These are phyloP conservation scores for Conus canariensis DNA, from an alignment of 2,888 invertebrate genomes.

Conservation along the genomic window DNA sequence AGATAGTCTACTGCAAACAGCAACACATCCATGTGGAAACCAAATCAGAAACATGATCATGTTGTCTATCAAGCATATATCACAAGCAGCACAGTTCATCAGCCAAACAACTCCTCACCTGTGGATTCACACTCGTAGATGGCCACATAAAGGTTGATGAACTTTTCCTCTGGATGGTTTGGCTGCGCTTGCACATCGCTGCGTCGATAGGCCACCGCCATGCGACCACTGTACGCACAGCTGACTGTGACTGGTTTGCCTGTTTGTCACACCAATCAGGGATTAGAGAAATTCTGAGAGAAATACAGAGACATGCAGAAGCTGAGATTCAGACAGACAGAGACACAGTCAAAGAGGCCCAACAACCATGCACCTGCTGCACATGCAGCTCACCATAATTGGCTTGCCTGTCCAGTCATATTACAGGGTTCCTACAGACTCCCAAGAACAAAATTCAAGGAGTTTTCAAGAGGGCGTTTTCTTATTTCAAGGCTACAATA, in stretches of 20 bases:
- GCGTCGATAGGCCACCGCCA: slow-evolving; percentile 97
- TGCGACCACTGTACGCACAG: slow-evolving; percentile 97
- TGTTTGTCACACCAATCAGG: slow-evolving; percentile 43
- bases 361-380: slow-evolving; percentile 92
- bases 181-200: slow-evolving; percentile 75
- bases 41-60: too few species aligned
- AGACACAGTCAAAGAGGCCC: background rate
- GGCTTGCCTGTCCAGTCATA: slow-evolving; percentile 70
- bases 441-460: too few species aligned
- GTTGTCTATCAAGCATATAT: too few species aligned
- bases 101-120: slow-evolving; percentile 57
- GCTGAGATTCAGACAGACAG: background rate
- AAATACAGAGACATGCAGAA: too few species aligned
- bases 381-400: slow-evolving; percentile 90
- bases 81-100: too few species aligned
- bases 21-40: too few species aligned
- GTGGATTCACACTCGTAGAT: slow-evolving; percentile 99
- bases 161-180: slow-evolving; percentile 68
- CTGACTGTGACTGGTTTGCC: slow-evolving; percentile 83
- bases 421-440: too few species aligned
- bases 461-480: too few species aligned
- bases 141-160: slow-evolving; percentile 84
- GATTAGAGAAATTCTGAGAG: too few species aligned
- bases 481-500: too few species aligned
- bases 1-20: too few species aligned